Evolutionary conservation across 2,113 vertebrate species (phyloP).

Genomic region (Hippocampus guttulatus): DNA sequence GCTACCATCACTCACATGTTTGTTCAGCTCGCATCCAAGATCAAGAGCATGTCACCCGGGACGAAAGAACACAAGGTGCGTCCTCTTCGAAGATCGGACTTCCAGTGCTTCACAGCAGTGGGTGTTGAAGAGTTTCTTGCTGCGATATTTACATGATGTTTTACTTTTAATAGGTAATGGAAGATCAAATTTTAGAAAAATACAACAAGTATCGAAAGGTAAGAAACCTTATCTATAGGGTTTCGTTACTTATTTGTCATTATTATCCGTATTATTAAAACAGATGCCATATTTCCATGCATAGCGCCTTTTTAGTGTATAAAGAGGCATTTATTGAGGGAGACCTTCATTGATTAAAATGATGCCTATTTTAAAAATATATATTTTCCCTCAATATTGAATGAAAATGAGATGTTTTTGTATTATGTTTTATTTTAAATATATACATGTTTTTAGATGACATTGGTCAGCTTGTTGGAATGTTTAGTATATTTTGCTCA

Average conservation of each 20-base stretch:
- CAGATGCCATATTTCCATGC: too few species aligned
- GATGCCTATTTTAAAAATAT: too few species aligned
- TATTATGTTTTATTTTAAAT: too few species aligned
- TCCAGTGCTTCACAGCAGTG: neutral
- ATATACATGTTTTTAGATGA: too few species aligned
- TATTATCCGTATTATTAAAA: too few species aligned
- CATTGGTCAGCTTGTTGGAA: too few species aligned
- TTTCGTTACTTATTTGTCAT: neutral
- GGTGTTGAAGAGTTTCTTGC: neutral
- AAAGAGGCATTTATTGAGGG: too few species aligned
- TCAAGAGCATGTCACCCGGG: slow-evolving; percentile 74
- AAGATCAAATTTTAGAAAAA: slow-evolving; percentile 80
- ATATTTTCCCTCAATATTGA: too few species aligned
- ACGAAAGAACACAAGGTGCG: slow-evolving; percentile 75
- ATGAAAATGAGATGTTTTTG: too few species aligned
- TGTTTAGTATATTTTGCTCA: too few species aligned
- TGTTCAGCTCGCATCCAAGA: slow-evolving; percentile 78
- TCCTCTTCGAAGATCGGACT: neutral
- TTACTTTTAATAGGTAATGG: slow-evolving; percentile 67
- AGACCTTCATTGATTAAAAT: too few species aligned
- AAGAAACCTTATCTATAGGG: slow-evolving; percentile 17
- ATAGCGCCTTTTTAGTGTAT: too few species aligned
- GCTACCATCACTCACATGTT: slow-evolving; percentile 75
- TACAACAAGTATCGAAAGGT: slow-evolving; percentile 82
- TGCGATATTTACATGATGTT: slow-evolving; percentile 12